phyloP scores from a whole-genome alignment of 2,888 invertebrate species.

The Clostera curtula region DNA sequence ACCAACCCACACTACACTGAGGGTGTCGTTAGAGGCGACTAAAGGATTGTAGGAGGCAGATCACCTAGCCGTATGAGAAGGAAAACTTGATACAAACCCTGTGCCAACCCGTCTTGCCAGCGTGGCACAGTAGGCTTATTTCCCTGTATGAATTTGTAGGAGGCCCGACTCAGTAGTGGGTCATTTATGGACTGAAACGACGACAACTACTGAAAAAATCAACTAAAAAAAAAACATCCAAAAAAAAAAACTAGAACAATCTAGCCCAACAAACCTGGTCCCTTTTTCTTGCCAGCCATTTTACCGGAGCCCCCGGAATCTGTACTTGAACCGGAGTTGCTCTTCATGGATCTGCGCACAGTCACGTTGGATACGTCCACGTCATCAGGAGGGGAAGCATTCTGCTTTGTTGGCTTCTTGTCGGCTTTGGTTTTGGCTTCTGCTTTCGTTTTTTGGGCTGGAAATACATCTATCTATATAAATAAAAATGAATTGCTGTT shows the following conservation, averaged over 20 bases:
- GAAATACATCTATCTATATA: background rate
- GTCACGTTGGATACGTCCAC: slow-evolving; percentile 49
- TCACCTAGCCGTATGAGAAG: too few species aligned
- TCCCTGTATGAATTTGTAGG: too few species aligned
- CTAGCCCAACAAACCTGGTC: slow-evolving; percentile 16
- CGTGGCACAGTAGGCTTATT: too few species aligned
- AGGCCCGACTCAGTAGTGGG: too few species aligned
- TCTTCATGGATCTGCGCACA: slow-evolving; percentile 33
- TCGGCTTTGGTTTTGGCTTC: slow-evolving; percentile 3
- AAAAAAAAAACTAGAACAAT: background rate
- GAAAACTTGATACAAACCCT: too few species aligned
- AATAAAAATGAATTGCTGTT: background rate
- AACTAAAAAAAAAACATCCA: too few species aligned
- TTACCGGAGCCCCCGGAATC: slow-evolving; percentile 29
- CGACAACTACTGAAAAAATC: too few species aligned
- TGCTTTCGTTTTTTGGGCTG: slow-evolving; percentile 29
- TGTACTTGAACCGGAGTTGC: slow-evolving; percentile 36
- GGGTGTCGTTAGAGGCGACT: too few species aligned
- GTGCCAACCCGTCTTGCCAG: too few species aligned
- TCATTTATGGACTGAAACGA: too few species aligned
- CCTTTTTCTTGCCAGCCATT: slow-evolving; percentile 14
- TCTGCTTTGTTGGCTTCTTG: slow-evolving; percentile 12
- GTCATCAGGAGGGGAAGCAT: slow-evolving; percentile 27
- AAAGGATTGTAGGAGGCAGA: too few species aligned
- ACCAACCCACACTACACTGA: too few species aligned